These are phyloP conservation scores for Nebria salina DNA, from an alignment of 2,888 invertebrate species.

Conservation along the genomic window DNA sequence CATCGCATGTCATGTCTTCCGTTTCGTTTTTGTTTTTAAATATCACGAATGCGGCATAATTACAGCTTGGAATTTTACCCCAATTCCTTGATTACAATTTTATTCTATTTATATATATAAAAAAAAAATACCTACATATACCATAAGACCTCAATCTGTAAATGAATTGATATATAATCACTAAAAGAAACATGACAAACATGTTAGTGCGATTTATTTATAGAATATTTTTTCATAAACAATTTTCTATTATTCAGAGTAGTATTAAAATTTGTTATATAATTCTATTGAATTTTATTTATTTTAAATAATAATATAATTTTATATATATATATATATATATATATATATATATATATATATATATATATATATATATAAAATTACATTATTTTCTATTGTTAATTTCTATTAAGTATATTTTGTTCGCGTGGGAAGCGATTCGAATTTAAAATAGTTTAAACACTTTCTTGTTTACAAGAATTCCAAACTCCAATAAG, in stretches of 20 bases:
- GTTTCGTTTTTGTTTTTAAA: conserved; percentile 26
- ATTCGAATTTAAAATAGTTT: neutral
- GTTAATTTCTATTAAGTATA: neutral
- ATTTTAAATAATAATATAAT: no score
- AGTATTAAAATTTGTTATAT: no score
- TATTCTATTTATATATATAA: neutral
- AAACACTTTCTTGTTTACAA: neutral
- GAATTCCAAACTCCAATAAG: neutral
- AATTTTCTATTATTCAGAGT: no score
- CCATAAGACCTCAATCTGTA: neutral
- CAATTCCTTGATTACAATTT: conserved; percentile 27
- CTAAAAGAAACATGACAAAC: neutral
- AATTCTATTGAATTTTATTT: no score
- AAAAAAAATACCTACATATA: neutral
- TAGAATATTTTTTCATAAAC: no score
- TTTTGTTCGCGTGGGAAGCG: neutral
- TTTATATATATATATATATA: no score
- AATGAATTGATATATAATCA: neutral
- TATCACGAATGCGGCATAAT: conserved; percentile 28
- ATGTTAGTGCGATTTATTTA: no score
- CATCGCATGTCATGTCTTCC: conserved; percentile 24
- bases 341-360: no score
- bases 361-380: no score
- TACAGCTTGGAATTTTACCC: conserved; percentile 22
- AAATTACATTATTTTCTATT: neutral